Evolutionary conservation across 2,113 vertebrate genomes (phyloP), one percentile per base, ranked within the genome.

Genomic region (Dromaius novaehollandiae): DNA sequence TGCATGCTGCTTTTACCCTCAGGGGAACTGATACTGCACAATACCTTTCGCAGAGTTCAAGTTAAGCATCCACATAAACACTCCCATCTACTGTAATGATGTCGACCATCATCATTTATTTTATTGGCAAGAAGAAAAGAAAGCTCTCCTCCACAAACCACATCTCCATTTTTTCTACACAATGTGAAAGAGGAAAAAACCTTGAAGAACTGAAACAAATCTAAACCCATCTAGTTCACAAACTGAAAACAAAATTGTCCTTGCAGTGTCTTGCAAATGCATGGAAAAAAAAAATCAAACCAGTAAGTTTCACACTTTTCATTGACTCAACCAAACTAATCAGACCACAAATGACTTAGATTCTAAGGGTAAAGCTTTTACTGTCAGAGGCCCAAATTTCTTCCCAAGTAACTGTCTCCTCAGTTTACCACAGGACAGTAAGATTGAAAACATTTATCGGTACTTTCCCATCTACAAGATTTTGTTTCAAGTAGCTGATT

Each of bases 341-440:
- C 4, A 69, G 36, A n/a, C 12, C 28, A 61, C 6, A 73, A 63
- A 34, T 4, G 0, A 51, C 30, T 42, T 77, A 34, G 17, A 34
- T 34, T 16, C 21, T 44, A 70, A 88, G 42, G 2, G 4, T 75
- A 40, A 40, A 82, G 24, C 12, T 92, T 80, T 63, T 44, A 65
- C 25, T 40, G 13, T 2, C 28, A 0, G 0, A 30, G 16, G 42
- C 25, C 76, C 40, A 53, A 36, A 48, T 60, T 77, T 83, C 16
- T 40, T 9, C 22, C 16, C 9, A 66, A 56, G 63, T 48, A 58
- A 11, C 32, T 51, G 34, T 13, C 11, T 21, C 12, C 12, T 66
- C 14, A 61, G 19, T 32, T 56, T 91, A 69, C 44, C 13, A 2
- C 6, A 51, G 65, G 7, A 74, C 26, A 74, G 11, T 9, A 76